Conservation (phyloP, 2,113 vertebrate species). For the Dissostichus mawsoni region DNA sequence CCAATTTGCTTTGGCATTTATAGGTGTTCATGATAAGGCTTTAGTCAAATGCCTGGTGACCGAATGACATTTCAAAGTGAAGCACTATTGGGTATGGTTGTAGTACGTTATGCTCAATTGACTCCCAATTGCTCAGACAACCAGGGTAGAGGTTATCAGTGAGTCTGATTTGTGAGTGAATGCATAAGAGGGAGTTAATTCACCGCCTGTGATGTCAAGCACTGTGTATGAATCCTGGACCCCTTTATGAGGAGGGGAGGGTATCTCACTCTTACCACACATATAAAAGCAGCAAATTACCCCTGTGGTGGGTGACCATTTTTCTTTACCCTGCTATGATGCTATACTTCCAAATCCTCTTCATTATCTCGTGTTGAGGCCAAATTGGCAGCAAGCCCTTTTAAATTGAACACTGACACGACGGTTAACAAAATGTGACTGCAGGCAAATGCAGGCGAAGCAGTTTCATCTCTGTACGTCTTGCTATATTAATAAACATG, state of each 20-base stretch:
- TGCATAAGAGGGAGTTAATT: constrained; percentile 51
- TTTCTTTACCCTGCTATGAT: constrained; percentile 27
- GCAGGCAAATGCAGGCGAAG: constrained; percentile 35
- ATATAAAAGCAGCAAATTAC: constrained; percentile 14
- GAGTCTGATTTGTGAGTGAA: constrained; percentile 32
- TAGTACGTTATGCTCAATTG: constrained; percentile 45
- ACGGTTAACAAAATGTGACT: constrained; percentile 43
- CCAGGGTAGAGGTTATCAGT: neutral
- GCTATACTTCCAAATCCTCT: constrained; percentile 39
- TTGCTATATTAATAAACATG: constrained; percentile 57
- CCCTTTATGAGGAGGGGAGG: constrained; percentile 33
- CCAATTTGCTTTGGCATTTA: constrained; percentile 44
- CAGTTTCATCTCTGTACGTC: constrained; percentile 33
- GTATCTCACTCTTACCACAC: constrained; percentile 3
- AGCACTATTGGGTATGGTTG: constrained; percentile 15
- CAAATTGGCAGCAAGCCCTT: constrained; percentile 47
- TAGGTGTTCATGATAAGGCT: constrained; percentile 34
- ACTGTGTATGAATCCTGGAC: constrained; percentile 39
- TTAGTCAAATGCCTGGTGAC: constrained; percentile 1
- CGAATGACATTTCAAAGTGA: constrained; percentile 48
- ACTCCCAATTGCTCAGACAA: constrained; percentile 12
- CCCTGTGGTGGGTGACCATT: constrained; percentile 10
- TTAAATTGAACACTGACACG: constrained; percentile 32
- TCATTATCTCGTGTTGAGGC: constrained; percentile 47
- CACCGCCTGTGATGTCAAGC: constrained; percentile 57